A percentile compares a stretch with the other conserved stretches of the same genome.
These are phyloP conservation scores for Alcedo quadribrachys DNA, from an alignment of 2,797 vertebrate species.

Conservation along the genomic window DNA sequence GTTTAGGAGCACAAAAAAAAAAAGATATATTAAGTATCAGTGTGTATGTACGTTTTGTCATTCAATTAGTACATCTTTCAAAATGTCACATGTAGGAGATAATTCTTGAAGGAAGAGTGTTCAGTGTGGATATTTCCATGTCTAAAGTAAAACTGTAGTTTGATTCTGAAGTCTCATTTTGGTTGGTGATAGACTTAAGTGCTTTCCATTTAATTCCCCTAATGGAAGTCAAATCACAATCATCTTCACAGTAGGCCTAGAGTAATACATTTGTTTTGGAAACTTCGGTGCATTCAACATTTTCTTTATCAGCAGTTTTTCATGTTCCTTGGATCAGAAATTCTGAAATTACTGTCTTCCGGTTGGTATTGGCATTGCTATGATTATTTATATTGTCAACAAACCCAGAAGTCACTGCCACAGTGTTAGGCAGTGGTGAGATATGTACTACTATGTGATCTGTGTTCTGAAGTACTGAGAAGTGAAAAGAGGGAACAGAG, in stretches of 20 bases:
- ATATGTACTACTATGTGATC: background rate
- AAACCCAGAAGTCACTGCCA: background rate
- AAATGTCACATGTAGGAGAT: background rate
- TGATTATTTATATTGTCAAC: background rate
- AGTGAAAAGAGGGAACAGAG: background rate
- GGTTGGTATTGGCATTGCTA: background rate
- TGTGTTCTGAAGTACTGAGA: background rate
- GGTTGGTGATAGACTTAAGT: background rate
- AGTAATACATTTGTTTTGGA: background rate
- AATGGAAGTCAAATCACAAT: constrained; percentile 1
- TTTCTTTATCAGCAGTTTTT: background rate
- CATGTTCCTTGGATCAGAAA: background rate
- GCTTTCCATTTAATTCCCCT: background rate
- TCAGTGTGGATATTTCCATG: background rate
- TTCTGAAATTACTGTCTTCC: background rate
- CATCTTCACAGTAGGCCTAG: background rate
- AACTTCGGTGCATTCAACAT: background rate
- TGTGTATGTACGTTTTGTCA: background rate
- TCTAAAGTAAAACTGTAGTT: background rate
- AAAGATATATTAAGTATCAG: background rate
- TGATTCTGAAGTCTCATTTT: background rate
- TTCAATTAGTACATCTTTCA: background rate
- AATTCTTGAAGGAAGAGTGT: background rate
- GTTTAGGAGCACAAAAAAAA: background rate
- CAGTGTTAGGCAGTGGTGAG: background rate